These are phyloP conservation scores for Meleagris gallopavo DNA, from an alignment of 2,113 vertebrate genomes.

Conservation along the genomic window DNA sequence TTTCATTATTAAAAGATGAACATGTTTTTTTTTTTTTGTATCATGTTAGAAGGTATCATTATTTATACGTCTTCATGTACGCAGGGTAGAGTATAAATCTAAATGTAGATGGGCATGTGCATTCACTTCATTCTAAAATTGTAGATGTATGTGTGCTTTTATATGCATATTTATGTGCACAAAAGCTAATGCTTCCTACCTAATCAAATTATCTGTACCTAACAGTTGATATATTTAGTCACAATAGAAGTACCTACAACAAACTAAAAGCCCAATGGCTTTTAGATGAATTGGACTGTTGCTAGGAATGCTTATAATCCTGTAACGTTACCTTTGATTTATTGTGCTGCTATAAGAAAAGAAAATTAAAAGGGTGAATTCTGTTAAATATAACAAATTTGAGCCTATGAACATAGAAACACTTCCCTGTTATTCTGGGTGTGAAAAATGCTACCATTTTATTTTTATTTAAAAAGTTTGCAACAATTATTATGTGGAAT, in stretches of 20 bases:
- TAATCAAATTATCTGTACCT: not conserved
- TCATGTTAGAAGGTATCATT: not conserved
- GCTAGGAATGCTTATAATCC: not conserved
- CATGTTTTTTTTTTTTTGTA: not conserved
- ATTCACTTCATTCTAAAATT: not conserved
- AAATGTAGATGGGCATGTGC: not conserved
- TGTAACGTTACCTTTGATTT: not conserved
- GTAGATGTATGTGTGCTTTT: not conserved
- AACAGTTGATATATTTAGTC: not conserved
- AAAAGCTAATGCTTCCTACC: not conserved
- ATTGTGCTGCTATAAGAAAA: not conserved
- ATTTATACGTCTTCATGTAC: not conserved
- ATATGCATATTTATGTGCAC: not conserved
- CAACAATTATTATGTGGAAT: not conserved
- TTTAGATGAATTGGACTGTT: not conserved
- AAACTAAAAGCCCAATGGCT: not conserved
- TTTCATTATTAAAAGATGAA: not conserved
- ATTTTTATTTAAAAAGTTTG: constrained; percentile 29
- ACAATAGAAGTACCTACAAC: not conserved
- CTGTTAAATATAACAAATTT: not conserved
- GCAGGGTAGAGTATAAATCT: not conserved
- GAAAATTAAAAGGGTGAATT: not conserved
- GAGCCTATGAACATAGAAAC: not conserved
- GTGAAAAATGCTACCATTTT: constrained; percentile 26
- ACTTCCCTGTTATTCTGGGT: not conserved